Conservation (phyloP, 1,140 invertebrate genomes). For the Temnothorax longispinosus region DNA sequence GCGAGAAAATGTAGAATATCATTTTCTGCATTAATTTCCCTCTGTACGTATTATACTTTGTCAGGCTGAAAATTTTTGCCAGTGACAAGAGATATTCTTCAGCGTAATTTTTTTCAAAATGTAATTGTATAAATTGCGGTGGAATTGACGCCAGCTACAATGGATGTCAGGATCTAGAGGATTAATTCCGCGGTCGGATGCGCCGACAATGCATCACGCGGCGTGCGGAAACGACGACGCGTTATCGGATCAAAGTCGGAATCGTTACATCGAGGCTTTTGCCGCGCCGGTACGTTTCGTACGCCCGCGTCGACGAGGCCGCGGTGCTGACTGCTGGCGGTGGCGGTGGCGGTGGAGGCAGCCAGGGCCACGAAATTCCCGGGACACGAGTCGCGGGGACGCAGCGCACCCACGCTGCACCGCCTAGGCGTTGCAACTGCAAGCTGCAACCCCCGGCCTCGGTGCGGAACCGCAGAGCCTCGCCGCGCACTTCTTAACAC, state of each 20-base stretch:
- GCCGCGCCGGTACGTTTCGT: constrained; percentile 28
- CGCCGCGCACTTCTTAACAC: constrained; percentile 1
- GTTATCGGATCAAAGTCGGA: constrained; percentile 25
- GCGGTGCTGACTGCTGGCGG: neutral
- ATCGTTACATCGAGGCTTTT: neutral
- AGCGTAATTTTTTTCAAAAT: neutral
- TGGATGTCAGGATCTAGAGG: neutral
- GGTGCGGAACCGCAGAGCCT: constrained; percentile 11
- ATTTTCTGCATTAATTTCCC: neutral
- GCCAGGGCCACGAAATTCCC: constrained; percentile 63
- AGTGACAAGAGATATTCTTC: neutral
- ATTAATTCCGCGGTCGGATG: constrained; percentile 6
- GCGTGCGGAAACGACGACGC: constrained; percentile 13
- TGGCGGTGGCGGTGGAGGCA: neutral
- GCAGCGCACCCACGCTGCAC: constrained; percentile 56
- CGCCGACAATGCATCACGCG: neutral
- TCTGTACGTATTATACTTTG: neutral
- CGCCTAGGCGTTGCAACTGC: constrained; percentile 57
- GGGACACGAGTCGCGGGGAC: constrained; percentile 65
- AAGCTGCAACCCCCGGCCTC: constrained; percentile 30
- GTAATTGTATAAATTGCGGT: neutral
- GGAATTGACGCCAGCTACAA: constrained; percentile 5
- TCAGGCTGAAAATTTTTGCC: neutral
- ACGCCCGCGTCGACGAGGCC: constrained; percentile 32
- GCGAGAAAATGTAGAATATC: neutral